Percentiles rank a stretch among this genome's conserved stretches.
Evolutionary conservation across 2,797 vertebrate species (phyloP).

Genomic region (Pogoniulus pusillus): DNA sequence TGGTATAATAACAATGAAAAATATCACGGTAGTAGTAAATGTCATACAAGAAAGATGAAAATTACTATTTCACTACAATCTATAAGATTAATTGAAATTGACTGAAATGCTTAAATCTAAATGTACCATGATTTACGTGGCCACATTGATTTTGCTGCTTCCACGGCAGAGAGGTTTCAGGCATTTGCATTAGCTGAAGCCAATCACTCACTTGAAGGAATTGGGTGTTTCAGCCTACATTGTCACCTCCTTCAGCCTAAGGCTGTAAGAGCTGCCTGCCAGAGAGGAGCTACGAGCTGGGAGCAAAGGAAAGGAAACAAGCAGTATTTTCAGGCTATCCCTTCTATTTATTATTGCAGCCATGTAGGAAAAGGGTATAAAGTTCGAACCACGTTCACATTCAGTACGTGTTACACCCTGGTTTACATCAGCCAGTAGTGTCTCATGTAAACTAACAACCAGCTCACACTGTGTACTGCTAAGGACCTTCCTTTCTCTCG

Average conservation of each 20-base stretch:
- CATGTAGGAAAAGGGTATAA: background rate
- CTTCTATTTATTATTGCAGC: background rate
- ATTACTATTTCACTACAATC: background rate
- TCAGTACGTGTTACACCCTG: background rate
- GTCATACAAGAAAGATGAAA: background rate
- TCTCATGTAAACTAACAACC: background rate
- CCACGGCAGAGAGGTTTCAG: background rate
- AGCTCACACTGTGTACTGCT: too few relatives aligned
- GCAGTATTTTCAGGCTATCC: background rate
- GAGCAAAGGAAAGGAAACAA: background rate
- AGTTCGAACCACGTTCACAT: fast-evolving
- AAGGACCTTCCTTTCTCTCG: background rate
- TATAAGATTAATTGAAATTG: conserved; percentile 10
- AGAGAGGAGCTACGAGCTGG: background rate
- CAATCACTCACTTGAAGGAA: background rate
- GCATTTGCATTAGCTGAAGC: background rate
- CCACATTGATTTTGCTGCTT: conserved; percentile 4
- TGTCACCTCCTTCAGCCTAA: too few relatives aligned
- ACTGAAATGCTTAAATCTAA: conserved; percentile 6
- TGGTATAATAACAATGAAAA: background rate
- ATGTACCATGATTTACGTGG: background rate
- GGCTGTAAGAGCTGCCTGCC: background rate
- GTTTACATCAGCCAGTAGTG: background rate
- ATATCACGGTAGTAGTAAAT: background rate
- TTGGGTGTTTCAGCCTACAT: fast-evolving